phyloP scores from a whole-genome alignment of 2,113 vertebrate genomes.

The Sander lucioperca region DNA sequence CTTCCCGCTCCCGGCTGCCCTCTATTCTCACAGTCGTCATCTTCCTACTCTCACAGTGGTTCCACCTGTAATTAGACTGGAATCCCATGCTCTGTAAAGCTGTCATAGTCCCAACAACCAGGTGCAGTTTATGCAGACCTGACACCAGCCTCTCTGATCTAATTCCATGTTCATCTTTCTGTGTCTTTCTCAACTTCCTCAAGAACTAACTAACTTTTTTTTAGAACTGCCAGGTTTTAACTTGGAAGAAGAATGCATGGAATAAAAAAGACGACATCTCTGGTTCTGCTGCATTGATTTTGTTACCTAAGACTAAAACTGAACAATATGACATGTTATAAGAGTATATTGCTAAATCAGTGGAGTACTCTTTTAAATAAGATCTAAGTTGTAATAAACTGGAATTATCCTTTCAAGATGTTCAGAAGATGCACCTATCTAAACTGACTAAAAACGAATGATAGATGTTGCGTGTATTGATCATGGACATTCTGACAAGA shows the following conservation, averaged over 20 bases:
- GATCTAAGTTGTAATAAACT: not conserved
- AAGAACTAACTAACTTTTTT: not conserved
- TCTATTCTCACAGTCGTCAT: slow-evolving; percentile 67
- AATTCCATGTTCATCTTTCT: slow-evolving; percentile 37
- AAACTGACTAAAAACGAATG: not conserved
- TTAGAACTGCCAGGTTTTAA: not conserved
- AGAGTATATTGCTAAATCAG: not conserved
- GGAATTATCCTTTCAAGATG: not conserved
- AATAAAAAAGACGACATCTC: not conserved
- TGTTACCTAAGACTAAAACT: too few relatives aligned
- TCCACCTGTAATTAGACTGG: slow-evolving; percentile 83
- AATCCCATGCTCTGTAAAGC: slow-evolving; percentile 79
- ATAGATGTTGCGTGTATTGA: not conserved
- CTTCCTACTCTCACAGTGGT: slow-evolving; percentile 42
- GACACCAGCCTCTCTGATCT: slow-evolving; percentile 54
- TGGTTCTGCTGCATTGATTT: not conserved
- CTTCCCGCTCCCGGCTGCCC: not conserved
- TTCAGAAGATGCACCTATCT: not conserved
- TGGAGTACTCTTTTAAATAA: not conserved
- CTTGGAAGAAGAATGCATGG: not conserved
- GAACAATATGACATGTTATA: too few relatives aligned
- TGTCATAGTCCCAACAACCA: slow-evolving; percentile 78
- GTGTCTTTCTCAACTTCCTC: slow-evolving; percentile 5
- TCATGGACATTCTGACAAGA: slow-evolving; percentile 5
- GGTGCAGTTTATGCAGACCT: slow-evolving; percentile 65